A percentile compares a stretch with the other conserved stretches of the same genome.
Evolutionary conservation across 2,797 vertebrate genomes (phyloP).

Genomic region (Tadarida brasiliensis): DNA sequence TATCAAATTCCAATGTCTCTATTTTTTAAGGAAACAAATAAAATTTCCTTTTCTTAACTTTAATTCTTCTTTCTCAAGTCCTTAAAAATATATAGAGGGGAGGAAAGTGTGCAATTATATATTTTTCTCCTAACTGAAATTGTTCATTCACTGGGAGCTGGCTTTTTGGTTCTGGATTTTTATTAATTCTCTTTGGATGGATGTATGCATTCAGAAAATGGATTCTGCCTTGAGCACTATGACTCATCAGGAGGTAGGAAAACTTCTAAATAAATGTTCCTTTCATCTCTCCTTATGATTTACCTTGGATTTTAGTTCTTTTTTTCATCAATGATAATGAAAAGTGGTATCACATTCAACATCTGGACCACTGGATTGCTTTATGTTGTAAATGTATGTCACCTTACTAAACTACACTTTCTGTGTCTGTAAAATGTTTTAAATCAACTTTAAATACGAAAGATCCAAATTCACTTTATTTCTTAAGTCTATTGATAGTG

Average conservation of each 20-base stretch:
- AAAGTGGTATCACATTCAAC: not conserved
- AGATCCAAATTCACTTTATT: not conserved
- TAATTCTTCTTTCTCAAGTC: not conserved
- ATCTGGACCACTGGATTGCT: not conserved
- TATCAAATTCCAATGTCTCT: not conserved
- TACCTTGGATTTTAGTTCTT: not conserved
- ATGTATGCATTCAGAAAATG: not conserved
- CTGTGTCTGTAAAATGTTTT: not conserved
- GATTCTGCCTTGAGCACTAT: not conserved
- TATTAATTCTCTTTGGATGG: not conserved
- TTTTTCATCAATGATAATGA: not conserved
- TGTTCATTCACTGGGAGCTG: not conserved
- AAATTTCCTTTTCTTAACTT: not conserved
- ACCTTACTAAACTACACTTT: not conserved
- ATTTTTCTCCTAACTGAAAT: not conserved
- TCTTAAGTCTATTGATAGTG: not conserved
- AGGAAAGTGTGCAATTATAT: not conserved
- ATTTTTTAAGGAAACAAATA: not conserved
- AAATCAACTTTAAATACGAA: constrained; percentile 38
- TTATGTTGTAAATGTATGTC: not conserved
- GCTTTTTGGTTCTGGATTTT: not conserved
- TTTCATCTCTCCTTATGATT: not conserved
- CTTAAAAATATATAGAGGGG: not conserved
- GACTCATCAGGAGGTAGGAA: not conserved
- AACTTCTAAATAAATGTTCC: not conserved